Evolutionary conservation across 2,797 vertebrate genomes (phyloP).

Genomic region (Ceyx erithaca): DNA sequence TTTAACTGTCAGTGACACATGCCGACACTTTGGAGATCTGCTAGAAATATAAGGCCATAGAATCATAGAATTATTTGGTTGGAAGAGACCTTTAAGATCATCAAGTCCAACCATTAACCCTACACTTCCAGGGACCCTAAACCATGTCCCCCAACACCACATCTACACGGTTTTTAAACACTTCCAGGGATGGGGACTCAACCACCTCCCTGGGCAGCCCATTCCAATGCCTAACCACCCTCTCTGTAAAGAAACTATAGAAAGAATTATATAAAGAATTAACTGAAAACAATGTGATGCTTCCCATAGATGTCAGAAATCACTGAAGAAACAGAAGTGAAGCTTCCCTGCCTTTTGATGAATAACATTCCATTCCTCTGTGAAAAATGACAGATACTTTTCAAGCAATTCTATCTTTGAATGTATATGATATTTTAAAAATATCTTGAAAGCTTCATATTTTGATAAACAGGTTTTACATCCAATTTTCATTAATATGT

Average conservation of each 20-base stretch:
- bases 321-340: background rate
- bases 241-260: too few species aligned
- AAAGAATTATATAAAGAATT: background rate
- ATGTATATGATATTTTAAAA: background rate
- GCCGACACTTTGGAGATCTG: background rate
- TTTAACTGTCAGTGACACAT: background rate
- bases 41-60: background rate
- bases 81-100: too few species aligned
- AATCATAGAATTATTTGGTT: background rate
- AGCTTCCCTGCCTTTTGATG: background rate
- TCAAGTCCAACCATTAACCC: too few species aligned
- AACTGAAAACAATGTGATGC: background rate
- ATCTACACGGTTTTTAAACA: too few species aligned
- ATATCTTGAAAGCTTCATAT: constrained; percentile 38
- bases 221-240: too few species aligned
- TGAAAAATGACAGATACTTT: background rate
- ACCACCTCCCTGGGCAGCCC: too few species aligned
- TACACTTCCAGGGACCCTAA: too few species aligned
- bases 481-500: constrained; percentile 51
- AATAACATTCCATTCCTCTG: background rate
- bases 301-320: background rate
- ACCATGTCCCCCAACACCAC: too few species aligned
- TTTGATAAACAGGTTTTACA: constrained; percentile 50
- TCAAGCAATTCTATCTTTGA: background rate
- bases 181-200: too few species aligned